Base-by-base conservation (phyloP, 2,113 vertebrate species). In the Pterocles gutturalis region DNA sequence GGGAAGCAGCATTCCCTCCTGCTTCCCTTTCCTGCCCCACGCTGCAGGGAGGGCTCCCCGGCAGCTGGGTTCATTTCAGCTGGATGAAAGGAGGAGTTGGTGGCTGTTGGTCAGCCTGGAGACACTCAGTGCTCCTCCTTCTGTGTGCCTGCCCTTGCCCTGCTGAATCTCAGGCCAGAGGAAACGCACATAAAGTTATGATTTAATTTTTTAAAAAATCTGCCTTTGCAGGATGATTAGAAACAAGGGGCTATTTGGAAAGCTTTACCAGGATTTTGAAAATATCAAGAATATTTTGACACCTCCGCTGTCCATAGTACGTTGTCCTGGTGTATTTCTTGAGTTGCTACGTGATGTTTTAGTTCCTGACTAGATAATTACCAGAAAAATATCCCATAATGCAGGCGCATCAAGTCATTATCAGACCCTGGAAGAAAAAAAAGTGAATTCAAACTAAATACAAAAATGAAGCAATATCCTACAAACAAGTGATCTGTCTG, bases 1-100 rank as follows among this genome's bases (percentile, higher is more conserved):
- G 36, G 76, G 96, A 96, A 96, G 89, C 83, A 95, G 83, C 86
- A 67, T 95, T 93, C 94, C 95, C 92, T 96, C 57, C 53, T 96
- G 89, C 92, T 97, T 95, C 97, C 86, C 83, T 36, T 97, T 96
- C 95, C 90, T 89, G 86, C 4, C 5, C 61, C 5, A 1, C 14
- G 57, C 49, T 22, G 41, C 85, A 76, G 53, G 0, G 0, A 70
- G 54, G 89, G 60, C 89, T 94, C 64, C 80, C 62, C 0, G 3
- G 36, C 0, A 0, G 9, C 5, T 21, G 55, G 13, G 48, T 5
- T 21, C 5, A 0, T 34, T 61, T 70, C 10, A 4, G 61, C 19
- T 58, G 73, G 64, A 3, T 18, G 26, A 5, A 24, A 24, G 54
- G 18, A 81, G 85, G 45, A 49, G 66, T 0, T n/a, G 87, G n/a